Evolutionary conservation across 2,888 invertebrate genomes (phyloP).

Genomic region (Meganola albula): DNA sequence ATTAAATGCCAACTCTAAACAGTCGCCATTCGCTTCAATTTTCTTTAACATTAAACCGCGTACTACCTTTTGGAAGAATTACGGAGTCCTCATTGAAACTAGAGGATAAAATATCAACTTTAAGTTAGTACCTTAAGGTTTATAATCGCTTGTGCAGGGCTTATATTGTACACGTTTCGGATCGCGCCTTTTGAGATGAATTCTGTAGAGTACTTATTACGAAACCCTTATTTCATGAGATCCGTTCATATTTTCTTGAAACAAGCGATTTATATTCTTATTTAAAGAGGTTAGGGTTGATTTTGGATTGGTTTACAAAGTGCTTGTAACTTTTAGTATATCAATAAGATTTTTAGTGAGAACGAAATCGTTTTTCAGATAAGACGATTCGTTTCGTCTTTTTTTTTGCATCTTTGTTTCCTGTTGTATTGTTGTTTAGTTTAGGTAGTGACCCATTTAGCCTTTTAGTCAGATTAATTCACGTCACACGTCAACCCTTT

Average conservation of each 20-base stretch:
- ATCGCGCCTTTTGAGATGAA: constrained; percentile 33
- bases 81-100: constrained; percentile 10
- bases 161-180: constrained; percentile 37
- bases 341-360: constrained; percentile 25
- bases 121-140: constrained; percentile 32
- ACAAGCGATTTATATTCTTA: constrained; percentile 37
- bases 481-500: too few relatives aligned
- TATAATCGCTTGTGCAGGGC: constrained; percentile 37
- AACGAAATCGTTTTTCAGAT: constrained; percentile 46
- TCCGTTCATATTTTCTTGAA: constrained; percentile 18
- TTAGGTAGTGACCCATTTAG: constrained; percentile 16
- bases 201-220: constrained; percentile 40
- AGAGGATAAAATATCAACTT: constrained; percentile 40
- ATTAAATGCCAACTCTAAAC: constrained; percentile 37
- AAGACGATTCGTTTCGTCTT: constrained; percentile 40
- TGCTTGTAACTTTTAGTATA: constrained; percentile 23
- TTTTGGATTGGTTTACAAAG: constrained; percentile 29
- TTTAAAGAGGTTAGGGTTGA: constrained; percentile 27
- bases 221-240: constrained; percentile 28
- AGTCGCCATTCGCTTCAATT: constrained; percentile 31
- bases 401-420: constrained; percentile 40
- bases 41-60: constrained; percentile 20
- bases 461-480: constrained; percentile 19
- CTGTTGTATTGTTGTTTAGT: constrained; percentile 25
- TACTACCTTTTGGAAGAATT: constrained; percentile 24